A percentile compares a stretch with the other conserved stretches of the same genome.
These are phyloP conservation scores for Ciconia nigra DNA, from an alignment of 2,797 vertebrate species.

Conservation along the genomic window DNA sequence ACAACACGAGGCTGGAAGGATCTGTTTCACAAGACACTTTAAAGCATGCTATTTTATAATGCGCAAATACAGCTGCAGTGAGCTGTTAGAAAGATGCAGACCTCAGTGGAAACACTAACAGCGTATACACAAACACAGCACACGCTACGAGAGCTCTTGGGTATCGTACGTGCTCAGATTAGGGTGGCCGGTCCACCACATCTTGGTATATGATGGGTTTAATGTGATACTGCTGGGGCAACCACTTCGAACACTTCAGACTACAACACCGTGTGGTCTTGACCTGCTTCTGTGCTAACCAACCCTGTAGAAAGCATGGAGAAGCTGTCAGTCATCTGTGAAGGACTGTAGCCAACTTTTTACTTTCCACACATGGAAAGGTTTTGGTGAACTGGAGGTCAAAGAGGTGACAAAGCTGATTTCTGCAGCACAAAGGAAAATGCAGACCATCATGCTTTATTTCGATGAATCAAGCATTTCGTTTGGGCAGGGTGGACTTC, in stretches of 20 bases:
- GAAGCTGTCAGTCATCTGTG: not conserved
- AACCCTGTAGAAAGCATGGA: not conserved
- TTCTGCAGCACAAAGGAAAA: not conserved
- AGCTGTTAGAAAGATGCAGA: not conserved
- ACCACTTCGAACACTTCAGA: not conserved
- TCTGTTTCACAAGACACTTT: constrained; percentile 6
- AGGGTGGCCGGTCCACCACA: not conserved
- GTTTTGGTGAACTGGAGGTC: not conserved
- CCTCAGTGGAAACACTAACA: not conserved
- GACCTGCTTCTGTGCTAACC: not conserved
- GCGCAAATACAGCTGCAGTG: not conserved
- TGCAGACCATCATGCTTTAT: not conserved
- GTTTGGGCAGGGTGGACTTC: not conserved
- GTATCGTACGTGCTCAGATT: not conserved
- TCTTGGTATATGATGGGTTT: not conserved
- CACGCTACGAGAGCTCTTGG: not conserved
- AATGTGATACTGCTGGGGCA: not conserved
- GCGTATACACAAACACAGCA: not conserved
- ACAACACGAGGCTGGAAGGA: not conserved
- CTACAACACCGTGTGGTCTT: not conserved
- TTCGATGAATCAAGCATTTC: not conserved
- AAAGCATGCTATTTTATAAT: not conserved
- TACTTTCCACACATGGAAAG: not conserved
- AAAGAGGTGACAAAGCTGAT: not conserved
- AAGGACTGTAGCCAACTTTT: not conserved